Evolutionary conservation across 2,797 vertebrate genomes (phyloP).

Genomic region (Acrossocheilus wenchowensis): DNA sequence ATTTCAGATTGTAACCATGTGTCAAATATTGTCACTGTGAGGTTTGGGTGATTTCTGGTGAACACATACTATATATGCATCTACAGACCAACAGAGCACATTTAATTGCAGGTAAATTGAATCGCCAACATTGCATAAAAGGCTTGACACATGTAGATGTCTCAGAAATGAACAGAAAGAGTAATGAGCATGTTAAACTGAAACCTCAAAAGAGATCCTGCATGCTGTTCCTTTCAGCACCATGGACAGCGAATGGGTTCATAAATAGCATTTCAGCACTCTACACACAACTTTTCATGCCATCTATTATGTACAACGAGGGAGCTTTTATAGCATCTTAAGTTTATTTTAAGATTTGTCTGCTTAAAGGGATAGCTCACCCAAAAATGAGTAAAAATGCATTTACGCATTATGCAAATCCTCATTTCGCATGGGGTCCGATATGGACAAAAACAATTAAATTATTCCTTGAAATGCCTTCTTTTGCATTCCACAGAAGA

Average conservation of each 20-base stretch:
- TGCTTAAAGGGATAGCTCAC: slow-evolving; percentile 5
- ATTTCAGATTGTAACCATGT: not conserved
- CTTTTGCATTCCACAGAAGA: not conserved
- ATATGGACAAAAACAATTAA: not conserved
- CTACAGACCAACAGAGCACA: not conserved
- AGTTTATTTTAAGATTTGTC: slow-evolving; percentile 14
- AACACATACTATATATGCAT: not conserved
- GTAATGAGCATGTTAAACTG: not conserved
- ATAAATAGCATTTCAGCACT: slow-evolving; percentile 33
- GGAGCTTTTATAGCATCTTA: not conserved
- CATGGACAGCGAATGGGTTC: slow-evolving; percentile 38
- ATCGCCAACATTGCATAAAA: not conserved
- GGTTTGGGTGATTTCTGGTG: not conserved
- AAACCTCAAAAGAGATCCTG: not conserved
- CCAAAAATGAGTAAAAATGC: not conserved
- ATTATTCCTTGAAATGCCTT: not conserved
- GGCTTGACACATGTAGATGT: not conserved
- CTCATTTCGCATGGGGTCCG: not conserved
- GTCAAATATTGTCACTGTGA: not conserved
- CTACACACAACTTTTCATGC: slow-evolving; percentile 10
- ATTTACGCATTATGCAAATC: not conserved
- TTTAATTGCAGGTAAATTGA: not conserved
- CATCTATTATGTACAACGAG: slow-evolving; percentile 2
- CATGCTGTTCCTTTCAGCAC: slow-evolving; percentile 42
- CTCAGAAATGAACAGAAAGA: not conserved